Evolutionary conservation across 2,888 invertebrate species (phyloP).

Genomic region (Carabus problematicus): DNA sequence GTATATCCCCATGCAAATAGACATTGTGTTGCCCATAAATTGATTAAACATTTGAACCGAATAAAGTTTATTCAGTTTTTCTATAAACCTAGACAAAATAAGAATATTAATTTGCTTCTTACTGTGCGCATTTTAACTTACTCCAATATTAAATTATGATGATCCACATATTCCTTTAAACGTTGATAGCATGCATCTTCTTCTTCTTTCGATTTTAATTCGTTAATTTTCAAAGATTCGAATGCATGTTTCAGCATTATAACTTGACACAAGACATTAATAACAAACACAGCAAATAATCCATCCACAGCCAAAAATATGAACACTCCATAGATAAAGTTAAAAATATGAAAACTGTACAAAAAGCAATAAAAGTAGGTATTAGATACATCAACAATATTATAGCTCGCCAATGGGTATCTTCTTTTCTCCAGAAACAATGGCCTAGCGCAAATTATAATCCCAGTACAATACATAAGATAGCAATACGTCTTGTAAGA

Average conservation of each 20-base stretch:
- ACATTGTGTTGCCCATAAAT: slow-evolving; percentile 35
- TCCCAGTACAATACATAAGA: slow-evolving; percentile 3
- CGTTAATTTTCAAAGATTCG: slow-evolving; percentile 18
- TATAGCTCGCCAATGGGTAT: slow-evolving; percentile 22
- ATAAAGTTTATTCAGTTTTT: slow-evolving; percentile 23
- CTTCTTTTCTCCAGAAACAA: slow-evolving; percentile 19
- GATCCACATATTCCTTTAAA: slow-evolving; percentile 34
- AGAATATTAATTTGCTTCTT: not conserved
- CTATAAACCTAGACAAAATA: slow-evolving; percentile 20
- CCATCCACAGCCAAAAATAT: slow-evolving; percentile 25
- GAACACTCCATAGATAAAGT: slow-evolving; percentile 23
- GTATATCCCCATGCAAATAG: slow-evolving; percentile 35
- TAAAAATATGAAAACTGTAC: slow-evolving; percentile 24
- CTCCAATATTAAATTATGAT: slow-evolving; percentile 31
- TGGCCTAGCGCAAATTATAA: slow-evolving; percentile 13
- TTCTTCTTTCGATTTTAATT: slow-evolving; percentile 10
- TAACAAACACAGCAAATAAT: slow-evolving; percentile 30
- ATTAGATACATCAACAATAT: slow-evolving; percentile 19
- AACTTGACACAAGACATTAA: slow-evolving; percentile 31
- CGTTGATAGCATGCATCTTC: slow-evolving; percentile 24
- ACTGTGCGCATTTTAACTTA: slow-evolving; percentile 8
- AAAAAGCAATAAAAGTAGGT: slow-evolving; percentile 15
- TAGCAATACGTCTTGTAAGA: slow-evolving; percentile 13
- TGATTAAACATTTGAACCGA: slow-evolving; percentile 29
- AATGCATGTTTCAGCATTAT: slow-evolving; percentile 29